Conservation (phyloP, 2,888 invertebrate species). For the Neoascia interrupta region DNA sequence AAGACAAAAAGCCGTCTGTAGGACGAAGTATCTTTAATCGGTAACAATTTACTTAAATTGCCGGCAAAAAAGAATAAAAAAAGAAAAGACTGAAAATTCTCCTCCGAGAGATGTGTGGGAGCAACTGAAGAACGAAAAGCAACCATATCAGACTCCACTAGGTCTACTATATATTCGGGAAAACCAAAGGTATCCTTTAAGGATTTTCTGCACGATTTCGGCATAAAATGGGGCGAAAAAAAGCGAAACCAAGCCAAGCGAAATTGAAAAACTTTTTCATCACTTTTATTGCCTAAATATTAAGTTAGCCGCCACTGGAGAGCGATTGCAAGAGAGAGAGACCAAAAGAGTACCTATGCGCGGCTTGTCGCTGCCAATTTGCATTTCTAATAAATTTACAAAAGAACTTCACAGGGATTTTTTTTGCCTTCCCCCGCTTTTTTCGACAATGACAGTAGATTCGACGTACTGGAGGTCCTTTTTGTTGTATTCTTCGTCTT, state of each 20-base stretch:
- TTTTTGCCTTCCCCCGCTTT: not conserved
- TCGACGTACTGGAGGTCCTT: too few species aligned
- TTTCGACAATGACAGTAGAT: slow-evolving; percentile 11
- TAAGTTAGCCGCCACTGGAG: slow-evolving; percentile 59
- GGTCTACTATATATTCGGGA: too few species aligned
- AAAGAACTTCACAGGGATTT: slow-evolving; percentile 47
- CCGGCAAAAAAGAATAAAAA: slow-evolving; percentile 26
- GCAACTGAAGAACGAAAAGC: too few species aligned
- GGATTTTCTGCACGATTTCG: too few species aligned
- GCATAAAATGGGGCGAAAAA: too few species aligned
- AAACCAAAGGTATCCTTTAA: too few species aligned
- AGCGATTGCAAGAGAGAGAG: too few species aligned
- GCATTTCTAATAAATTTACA: slow-evolving; percentile 64
- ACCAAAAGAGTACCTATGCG: too few species aligned
- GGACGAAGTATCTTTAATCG: slow-evolving; percentile 31
- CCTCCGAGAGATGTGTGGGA: too few species aligned
- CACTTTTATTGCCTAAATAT: slow-evolving; percentile 66
- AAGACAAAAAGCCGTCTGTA: slow-evolving; percentile 7
- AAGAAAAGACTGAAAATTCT: too few species aligned
- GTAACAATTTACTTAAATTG: slow-evolving; percentile 45
- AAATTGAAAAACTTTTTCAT: slow-evolving; percentile 68
- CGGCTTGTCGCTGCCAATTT: slow-evolving; percentile 62
- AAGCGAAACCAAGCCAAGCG: slow-evolving; percentile 15
- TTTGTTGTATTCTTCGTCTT: too few species aligned
- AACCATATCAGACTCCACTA: too few species aligned